Evolutionary conservation across 2,888 invertebrate genomes (phyloP), one percentile per base, ranked within the genome.

Genomic region (Cremastinae sp.): DNA sequence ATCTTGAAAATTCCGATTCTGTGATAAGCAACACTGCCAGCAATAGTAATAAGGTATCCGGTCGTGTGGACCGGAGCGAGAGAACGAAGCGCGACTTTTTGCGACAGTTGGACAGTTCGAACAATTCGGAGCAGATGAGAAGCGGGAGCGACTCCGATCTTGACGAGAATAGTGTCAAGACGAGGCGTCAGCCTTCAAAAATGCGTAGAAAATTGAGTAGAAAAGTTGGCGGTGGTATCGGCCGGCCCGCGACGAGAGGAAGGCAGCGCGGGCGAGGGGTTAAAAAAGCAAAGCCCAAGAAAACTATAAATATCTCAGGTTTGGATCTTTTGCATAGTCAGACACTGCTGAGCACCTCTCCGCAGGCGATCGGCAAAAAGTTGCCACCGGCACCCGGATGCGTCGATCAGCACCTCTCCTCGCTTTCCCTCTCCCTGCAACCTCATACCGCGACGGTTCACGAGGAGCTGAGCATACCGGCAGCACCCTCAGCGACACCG

Each of bases 321-420:
- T 91, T 97, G 83, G 97, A 97, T 91, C 92, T 97, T 83, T 91
- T 97, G 81, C 97, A 97, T 90, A 96, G 95, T 83, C 95, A 97
- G 90, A 97, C 97, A 41, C 91, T 97, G 80, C 92, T 96, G 5
- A 97, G 97, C 86, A 97, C 97, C 14, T 94, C 95, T 18, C 93
- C 94, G 62, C 95, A 95, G 89, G 92, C 92, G 56, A 91, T 92
- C 83, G 93, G 94, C 7, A 94, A 94, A 86, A 94, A 94, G 88
- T 92, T 95, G 79, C 96, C 96, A 43, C 96, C 97, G 34, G 97
- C 97, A 54, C 97, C 96, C 8, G 97, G 97, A 65, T 96, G 96
- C 88, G 96, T 97, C 73, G 97, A 96, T 90, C 97, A 97, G 88
- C 96, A 97, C 82, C 91, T 97, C 74, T 96, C 96, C 2, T 94